Percentiles rank a stretch among this genome's conserved stretches.
phyloP scores from a whole-genome alignment of 2,888 invertebrate species.

The Pachycephus smyrnensis region DNA sequence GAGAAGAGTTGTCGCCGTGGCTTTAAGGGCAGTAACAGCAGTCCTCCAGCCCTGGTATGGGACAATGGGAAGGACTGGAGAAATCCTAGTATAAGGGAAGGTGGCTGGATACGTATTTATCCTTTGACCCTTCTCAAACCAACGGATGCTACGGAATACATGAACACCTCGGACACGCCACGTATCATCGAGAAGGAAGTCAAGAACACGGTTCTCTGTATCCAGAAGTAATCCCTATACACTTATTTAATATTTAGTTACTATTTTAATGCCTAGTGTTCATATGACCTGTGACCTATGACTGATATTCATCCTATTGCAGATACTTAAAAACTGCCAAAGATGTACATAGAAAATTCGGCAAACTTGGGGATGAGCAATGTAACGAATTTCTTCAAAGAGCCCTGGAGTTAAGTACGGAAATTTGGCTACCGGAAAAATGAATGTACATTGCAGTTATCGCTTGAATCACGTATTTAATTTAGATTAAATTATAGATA shows the following conservation, averaged over 20 bases:
- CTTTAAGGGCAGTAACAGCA: slow-evolving; percentile 75
- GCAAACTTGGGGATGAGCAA: slow-evolving; percentile 68
- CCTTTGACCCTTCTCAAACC: slow-evolving; percentile 68
- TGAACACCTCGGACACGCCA: slow-evolving; percentile 52
- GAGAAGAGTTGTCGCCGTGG: slow-evolving; percentile 69
- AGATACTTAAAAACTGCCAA: slow-evolving; percentile 69
- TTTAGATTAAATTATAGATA: not conserved
- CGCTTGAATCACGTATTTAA: not conserved
- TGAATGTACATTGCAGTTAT: slow-evolving; percentile 40
- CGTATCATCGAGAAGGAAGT: slow-evolving; percentile 55
- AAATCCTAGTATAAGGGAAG: slow-evolving; percentile 73
- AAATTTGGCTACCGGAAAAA: slow-evolving; percentile 71
- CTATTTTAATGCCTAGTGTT: not conserved
- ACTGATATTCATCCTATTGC: slow-evolving; percentile 18
- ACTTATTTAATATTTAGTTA: not conserved
- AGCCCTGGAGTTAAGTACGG: slow-evolving; percentile 66
- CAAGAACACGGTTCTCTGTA: slow-evolving; percentile 54
- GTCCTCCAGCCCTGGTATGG: slow-evolving; percentile 71
- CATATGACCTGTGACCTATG: not conserved
- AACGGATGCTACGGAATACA: slow-evolving; percentile 42
- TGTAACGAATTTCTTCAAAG: slow-evolving; percentile 67
- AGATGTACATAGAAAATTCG: slow-evolving; percentile 67
- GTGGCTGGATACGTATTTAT: slow-evolving; percentile 83
- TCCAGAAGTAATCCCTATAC: slow-evolving; percentile 54
- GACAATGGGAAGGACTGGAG: slow-evolving; percentile 81